Evolutionary conservation across 2,113 vertebrate species (phyloP), one percentile per base, ranked within the genome.

Genomic region (Hippocampus barbouri): DNA sequence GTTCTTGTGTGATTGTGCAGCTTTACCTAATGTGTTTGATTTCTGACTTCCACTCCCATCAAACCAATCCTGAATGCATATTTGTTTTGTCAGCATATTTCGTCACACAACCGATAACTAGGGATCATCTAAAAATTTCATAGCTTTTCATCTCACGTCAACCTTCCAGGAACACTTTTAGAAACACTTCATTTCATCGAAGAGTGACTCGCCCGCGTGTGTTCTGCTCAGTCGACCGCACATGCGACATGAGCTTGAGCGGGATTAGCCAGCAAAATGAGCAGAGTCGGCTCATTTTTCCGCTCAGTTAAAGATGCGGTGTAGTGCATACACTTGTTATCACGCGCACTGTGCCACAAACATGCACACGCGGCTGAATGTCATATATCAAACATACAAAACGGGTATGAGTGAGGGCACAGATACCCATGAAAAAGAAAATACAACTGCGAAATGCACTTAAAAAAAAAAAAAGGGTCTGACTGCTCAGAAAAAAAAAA

Each of bases 271-370:
- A 66, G 71, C 81, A 78, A 74, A 86, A 87, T 60, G 59, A 77
- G 85, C 76, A 10, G 68, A 78, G 76, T 89, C 79, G 49, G 83
- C 89, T 82, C 68, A 85, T 87, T 89, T 88, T 88, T 77, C 65
- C 11, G 34, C 83, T 83, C 78, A 78, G 65, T 85, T 86, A 79
- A 86, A 87, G 74, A 87, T 79, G 84, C 64, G 12, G 25, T 49
- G 66, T 47, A 18, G 20, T 14, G 21, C 21, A 27, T 18, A 61
- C 14, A 18, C 27, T 61, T 15, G 64, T 66, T 27, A 66, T 16
- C 59, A 12, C 59, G 12, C 59, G 18, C 59, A 34, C 12, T 54
- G 57, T 14, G 23, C 10, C 21, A 64, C 51, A 53, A 53, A 66
- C 10, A 73, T 20, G 62, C 23, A 69, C 57, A 49, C 47, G 30